Conservation (phyloP, 1,140 invertebrate species). For the Drosophila tristis region DNA sequence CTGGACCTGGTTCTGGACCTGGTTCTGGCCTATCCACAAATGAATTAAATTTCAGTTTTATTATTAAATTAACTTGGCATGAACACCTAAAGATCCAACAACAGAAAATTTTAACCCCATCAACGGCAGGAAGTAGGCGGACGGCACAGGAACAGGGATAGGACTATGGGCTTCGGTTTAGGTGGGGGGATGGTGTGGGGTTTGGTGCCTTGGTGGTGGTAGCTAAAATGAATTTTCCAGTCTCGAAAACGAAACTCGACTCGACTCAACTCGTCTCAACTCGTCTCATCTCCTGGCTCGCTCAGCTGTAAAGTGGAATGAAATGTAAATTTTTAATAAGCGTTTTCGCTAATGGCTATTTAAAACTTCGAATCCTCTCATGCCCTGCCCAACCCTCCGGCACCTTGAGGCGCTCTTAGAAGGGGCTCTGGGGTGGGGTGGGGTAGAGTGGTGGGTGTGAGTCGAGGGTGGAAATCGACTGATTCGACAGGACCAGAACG, state of each 20-base stretch:
- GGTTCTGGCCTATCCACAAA: constrained; percentile 76
- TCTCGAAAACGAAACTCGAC: constrained; percentile 5
- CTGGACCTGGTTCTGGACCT: constrained; percentile 16
- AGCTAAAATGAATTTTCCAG: constrained; percentile 70
- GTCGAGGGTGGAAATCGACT: constrained; percentile 50
- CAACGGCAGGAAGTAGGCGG: constrained; percentile 16
- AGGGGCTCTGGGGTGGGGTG: neutral
- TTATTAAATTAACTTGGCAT: constrained; percentile 84
- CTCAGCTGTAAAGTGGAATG: constrained; percentile 82
- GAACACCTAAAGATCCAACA: constrained; percentile 83
- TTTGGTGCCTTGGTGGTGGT: constrained; percentile 22
- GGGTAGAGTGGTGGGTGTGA: neutral
- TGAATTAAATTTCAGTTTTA: constrained; percentile 84
- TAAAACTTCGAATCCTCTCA: constrained; percentile 73
- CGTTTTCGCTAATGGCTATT: constrained; percentile 84
- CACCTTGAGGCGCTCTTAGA: constrained; percentile 3
- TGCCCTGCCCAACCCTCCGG: constrained; percentile 10
- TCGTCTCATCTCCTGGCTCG: constrained; percentile 50
- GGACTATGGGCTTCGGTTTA: neutral
- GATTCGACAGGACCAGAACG: constrained; percentile 46
- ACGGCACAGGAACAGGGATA: neutral
- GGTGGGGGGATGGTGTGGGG: constrained; percentile 20
- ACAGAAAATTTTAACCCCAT: constrained; percentile 70
- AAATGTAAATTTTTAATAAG: constrained; percentile 84
- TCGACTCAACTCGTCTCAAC: neutral